phyloP scores from a whole-genome alignment of 2,888 invertebrate genomes.

The Uloborus plumipes region DNA sequence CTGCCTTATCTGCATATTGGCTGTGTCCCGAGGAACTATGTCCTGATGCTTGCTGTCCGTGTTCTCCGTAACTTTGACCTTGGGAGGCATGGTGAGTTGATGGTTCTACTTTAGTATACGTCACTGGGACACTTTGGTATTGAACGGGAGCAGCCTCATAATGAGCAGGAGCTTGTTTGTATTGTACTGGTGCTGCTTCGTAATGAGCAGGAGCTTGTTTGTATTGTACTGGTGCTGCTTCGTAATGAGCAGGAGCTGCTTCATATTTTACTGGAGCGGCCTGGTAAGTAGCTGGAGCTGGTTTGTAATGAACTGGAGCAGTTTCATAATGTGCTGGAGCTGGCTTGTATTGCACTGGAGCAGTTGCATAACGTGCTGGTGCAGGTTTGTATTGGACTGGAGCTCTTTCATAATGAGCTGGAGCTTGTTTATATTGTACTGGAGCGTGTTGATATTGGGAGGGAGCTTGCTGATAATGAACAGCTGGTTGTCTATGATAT shows the following conservation, averaged over 20 bases:
- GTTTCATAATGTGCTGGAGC: no score
- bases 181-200: constrained; percentile 4
- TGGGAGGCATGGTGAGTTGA: constrained; percentile 3
- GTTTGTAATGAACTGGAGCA: not conserved
- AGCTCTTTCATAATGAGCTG: not conserved
- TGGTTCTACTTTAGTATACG: constrained; percentile 18
- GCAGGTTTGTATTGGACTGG: constrained; percentile 3
- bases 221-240: constrained; percentile 18
- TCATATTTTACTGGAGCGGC: constrained; percentile 17
- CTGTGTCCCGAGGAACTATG: constrained; percentile 7
- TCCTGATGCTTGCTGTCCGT: constrained; percentile 28
- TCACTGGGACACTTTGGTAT: constrained; percentile 23
- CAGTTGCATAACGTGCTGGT: no score
- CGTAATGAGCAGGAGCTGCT: not conserved
- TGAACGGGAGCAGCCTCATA: constrained; percentile 1
- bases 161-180: constrained; percentile 9
- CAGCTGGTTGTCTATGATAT: no score
- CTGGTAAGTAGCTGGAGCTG: not conserved
- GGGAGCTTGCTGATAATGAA: no score
- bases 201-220: constrained; percentile 14
- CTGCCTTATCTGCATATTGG: constrained; percentile 16
- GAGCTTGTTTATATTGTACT: not conserved
- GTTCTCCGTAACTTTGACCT: constrained; percentile 15
- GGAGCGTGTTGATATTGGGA: not conserved
- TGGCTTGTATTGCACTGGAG: not conserved